Percentiles rank a stretch among this genome's conserved stretches.
Evolutionary conservation across 2,888 invertebrate genomes (phyloP).

Genomic region (Coelopa pilipes): DNA sequence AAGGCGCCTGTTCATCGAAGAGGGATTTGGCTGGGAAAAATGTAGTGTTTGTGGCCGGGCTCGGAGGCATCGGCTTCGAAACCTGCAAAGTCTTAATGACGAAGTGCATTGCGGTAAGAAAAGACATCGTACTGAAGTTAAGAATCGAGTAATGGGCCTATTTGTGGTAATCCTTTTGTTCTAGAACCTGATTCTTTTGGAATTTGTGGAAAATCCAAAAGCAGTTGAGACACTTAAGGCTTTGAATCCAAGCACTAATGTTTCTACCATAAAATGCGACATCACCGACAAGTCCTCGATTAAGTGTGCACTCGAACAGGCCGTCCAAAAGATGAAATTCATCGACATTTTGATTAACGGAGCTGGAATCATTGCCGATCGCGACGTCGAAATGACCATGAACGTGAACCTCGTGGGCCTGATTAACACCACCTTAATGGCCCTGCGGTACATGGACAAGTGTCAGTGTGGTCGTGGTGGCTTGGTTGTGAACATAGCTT

Average conservation of each 20-base stretch:
- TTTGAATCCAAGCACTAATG: not conserved
- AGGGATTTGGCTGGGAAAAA: constrained; percentile 50
- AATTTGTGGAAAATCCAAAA: constrained; percentile 50
- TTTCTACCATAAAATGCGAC: not conserved
- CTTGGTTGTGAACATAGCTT: constrained; percentile 59
- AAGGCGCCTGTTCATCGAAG: too few species aligned
- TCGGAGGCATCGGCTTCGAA: constrained; percentile 61
- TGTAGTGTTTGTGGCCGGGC: constrained; percentile 60
- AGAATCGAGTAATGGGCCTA: not conserved
- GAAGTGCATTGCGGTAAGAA: constrained; percentile 45
- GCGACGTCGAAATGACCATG: constrained; percentile 53
- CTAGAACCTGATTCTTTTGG: constrained; percentile 55
- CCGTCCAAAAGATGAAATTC: constrained; percentile 46
- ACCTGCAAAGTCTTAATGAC: constrained; percentile 48
- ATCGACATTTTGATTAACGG: constrained; percentile 62
- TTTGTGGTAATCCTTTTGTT: constrained; percentile 22
- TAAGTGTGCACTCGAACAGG: constrained; percentile 50
- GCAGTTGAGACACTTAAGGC: not conserved
- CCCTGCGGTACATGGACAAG: constrained; percentile 58
- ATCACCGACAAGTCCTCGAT: constrained; percentile 48
- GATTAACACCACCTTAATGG: constrained; percentile 60
- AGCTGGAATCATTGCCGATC: constrained; percentile 59
- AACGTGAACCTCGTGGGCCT: constrained; percentile 69
- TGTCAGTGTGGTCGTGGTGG: constrained; percentile 58
- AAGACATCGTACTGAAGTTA: too few species aligned